Evolutionary conservation across 2,888 invertebrate species (phyloP), one percentile per base, ranked within the genome.

Genomic region (Flabesymbios commensalis): DNA sequence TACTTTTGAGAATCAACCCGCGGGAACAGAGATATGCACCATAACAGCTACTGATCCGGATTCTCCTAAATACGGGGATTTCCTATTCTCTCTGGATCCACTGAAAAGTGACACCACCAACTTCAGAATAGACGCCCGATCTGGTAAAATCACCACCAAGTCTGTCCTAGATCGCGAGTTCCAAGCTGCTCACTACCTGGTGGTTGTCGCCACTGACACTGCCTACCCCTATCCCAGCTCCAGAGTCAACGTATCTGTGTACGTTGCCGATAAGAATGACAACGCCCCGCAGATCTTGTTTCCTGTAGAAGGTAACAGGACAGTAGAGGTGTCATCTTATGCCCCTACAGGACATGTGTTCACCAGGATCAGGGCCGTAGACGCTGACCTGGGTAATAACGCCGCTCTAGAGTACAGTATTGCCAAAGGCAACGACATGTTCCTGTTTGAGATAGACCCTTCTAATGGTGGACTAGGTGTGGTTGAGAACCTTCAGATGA

Each of bases 91-190:
- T 24, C 41, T 68, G 36, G 57, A 58, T 31, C 24, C 75, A 74
- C 1, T 61, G 64, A 26, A 61, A 69, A 36, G 60, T 53, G 26
- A 65, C 67, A 3, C 53, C 56, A 31, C 57, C 36, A 48, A 88
- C 54, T 79, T 80, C 66, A 55, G 59, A 26, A 74, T 80, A 36
- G 70, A 75, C 54, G 31, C 59, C 3, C 45, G 52, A 0, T 61
- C 75, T 4, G 79, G 79, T 4, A 62, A 59, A n/a, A 72, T 79
- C 24, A 70, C 55, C 4, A 75, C 93, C 0, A 89, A 90, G 0
- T 88, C 90, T 74, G 90, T 90, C 67, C 84, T 96, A 64, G 89
- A 90, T 0, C 89, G 96, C 47, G 75, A 75, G 53, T 36, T 31
- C 1, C 64, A 49, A 32, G n/a, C 64, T 19, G 41, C 31, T 33